Percentiles rank a stretch among this genome's conserved stretches.
These are phyloP conservation scores for Crossaster papposus DNA, from an alignment of 53 echinoderm and acorn worm species.

Conservation along the genomic window DNA sequence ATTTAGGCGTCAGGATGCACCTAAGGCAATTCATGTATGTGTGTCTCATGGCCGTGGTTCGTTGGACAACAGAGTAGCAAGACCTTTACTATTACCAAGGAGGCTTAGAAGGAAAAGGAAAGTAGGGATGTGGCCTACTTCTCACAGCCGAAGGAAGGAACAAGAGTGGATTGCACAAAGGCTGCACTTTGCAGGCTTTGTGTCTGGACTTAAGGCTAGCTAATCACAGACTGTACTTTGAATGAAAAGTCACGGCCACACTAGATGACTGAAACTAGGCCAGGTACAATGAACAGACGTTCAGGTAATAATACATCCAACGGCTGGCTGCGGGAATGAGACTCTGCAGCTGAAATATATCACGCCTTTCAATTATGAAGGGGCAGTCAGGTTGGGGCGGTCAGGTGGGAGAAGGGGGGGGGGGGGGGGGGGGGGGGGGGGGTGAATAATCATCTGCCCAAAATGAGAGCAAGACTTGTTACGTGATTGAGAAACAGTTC, in stretches of 20 bases:
- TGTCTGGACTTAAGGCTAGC: slow-evolving; percentile 22
- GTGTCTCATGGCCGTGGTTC: neutral
- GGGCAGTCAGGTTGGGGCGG: no score
- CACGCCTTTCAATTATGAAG: slow-evolving; percentile 27
- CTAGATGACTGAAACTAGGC: slow-evolving; percentile 40
- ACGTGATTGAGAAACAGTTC: slow-evolving; percentile 20
- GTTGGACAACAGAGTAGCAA: slow-evolving; percentile 2
- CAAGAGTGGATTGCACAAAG: slow-evolving; percentile 13
- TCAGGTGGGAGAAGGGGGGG: no score
- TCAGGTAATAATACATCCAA: slow-evolving; percentile 43
- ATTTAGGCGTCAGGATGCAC: slow-evolving; percentile 36
- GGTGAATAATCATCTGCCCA: neutral
- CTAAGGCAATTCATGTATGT: slow-evolving; percentile 42
- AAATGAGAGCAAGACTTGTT: slow-evolving; percentile 10
- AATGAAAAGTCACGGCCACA: slow-evolving; percentile 42
- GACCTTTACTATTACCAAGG: slow-evolving; percentile 9
- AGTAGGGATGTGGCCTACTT: slow-evolving; percentile 19
- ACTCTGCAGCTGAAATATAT: slow-evolving; percentile 40
- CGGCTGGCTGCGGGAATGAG: slow-evolving; percentile 3
- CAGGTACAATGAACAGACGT: slow-evolving; percentile 44
- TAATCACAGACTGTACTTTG: slow-evolving; percentile 56
- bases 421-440: no score
- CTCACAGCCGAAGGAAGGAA: slow-evolving; percentile 35
- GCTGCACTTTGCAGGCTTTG: slow-evolving; percentile 45
- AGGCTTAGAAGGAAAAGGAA: slow-evolving; percentile 18